Conservation (phyloP, 2,888 invertebrate genomes). For the Augochlorella aurata region DNA sequence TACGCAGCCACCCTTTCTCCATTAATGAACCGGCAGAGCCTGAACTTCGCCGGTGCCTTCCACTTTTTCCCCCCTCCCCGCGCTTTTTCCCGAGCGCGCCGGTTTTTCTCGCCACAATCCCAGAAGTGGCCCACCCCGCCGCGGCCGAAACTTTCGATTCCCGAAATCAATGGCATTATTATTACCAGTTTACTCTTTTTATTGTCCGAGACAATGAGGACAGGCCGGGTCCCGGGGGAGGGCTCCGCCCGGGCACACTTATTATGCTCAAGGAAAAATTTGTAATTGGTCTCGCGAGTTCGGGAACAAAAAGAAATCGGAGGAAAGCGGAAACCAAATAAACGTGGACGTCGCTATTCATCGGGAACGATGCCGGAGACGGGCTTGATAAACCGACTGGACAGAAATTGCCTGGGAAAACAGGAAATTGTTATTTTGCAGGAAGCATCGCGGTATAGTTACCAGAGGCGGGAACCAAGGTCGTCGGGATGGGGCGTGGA, state of each 20-base stretch:
- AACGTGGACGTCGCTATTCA: not conserved
- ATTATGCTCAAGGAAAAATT: slow-evolving; percentile 53
- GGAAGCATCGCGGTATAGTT: too few species aligned
- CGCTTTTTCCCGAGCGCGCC: slow-evolving; percentile 36
- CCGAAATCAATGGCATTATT: slow-evolving; percentile 72
- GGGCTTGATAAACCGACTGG: not conserved
- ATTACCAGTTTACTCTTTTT: slow-evolving; percentile 67
- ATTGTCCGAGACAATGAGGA: slow-evolving; percentile 55
- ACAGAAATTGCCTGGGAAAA: too few species aligned
- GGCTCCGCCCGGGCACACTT: slow-evolving; percentile 28
- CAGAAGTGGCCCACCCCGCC: slow-evolving; percentile 61
- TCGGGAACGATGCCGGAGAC: not conserved
- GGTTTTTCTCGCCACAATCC: slow-evolving; percentile 70
- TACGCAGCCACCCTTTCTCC: slow-evolving; percentile 67
- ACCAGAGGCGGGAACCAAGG: too few species aligned
- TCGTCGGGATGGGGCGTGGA: too few species aligned
- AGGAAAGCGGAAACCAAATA: not conserved
- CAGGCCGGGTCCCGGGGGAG: slow-evolving; percentile 15
- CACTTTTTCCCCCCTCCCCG: slow-evolving; percentile 34
- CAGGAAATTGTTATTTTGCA: too few species aligned
- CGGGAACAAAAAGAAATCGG: slow-evolving; percentile 14
- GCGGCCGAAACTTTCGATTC: slow-evolving; percentile 65
- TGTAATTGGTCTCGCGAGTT: slow-evolving; percentile 57
- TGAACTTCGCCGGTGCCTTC: slow-evolving; percentile 66
- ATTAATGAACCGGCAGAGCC: slow-evolving; percentile 74